Conservation (phyloP, 1,140 invertebrate species). For the Telenomus remus region DNA sequence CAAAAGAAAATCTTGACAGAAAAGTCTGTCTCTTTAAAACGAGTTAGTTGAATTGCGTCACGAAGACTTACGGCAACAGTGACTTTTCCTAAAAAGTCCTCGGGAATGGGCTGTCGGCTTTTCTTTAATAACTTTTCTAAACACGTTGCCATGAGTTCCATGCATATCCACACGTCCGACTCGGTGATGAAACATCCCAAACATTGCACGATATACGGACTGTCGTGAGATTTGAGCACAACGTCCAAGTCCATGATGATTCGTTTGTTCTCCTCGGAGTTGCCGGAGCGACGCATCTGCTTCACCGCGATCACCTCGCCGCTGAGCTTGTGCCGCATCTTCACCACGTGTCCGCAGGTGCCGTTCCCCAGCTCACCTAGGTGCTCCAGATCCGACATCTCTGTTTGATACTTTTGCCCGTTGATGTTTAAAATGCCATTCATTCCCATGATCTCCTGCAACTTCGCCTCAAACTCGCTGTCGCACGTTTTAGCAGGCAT, state of each 20-base stretch:
- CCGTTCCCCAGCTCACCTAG: slow-evolving; percentile 95
- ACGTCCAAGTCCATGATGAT: slow-evolving; percentile 99
- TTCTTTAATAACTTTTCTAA: slow-evolving; percentile 96
- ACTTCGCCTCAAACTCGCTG: slow-evolving; percentile 82
- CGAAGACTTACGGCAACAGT: slow-evolving; percentile 90
- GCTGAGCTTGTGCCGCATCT: slow-evolving; percentile 94
- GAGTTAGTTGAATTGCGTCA: slow-evolving; percentile 5
- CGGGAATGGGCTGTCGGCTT: slow-evolving; percentile 90
- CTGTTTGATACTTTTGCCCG: slow-evolving; percentile 86
- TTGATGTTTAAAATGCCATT: slow-evolving; percentile 91
- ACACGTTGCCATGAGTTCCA: slow-evolving; percentile 98
- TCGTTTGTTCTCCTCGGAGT: slow-evolving; percentile 96
- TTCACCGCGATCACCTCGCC: slow-evolving; percentile 94
- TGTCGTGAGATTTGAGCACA: slow-evolving; percentile 96
- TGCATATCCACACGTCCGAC: slow-evolving; percentile 92
- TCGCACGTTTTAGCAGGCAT: slow-evolving; percentile 76
- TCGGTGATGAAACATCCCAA: slow-evolving; percentile 97
- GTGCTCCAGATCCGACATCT: slow-evolving; percentile 90
- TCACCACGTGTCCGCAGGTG: slow-evolving; percentile 97
- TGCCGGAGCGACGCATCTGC: slow-evolving; percentile 98
- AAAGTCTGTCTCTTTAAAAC: not conserved
- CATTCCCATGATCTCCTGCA: slow-evolving; percentile 87
- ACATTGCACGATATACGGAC: slow-evolving; percentile 97
- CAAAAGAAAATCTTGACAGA: no score
- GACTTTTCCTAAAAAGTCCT: slow-evolving; percentile 96